Conservation (phyloP, 1,140 invertebrate genomes). For the Listronotus bonariensis region DNA sequence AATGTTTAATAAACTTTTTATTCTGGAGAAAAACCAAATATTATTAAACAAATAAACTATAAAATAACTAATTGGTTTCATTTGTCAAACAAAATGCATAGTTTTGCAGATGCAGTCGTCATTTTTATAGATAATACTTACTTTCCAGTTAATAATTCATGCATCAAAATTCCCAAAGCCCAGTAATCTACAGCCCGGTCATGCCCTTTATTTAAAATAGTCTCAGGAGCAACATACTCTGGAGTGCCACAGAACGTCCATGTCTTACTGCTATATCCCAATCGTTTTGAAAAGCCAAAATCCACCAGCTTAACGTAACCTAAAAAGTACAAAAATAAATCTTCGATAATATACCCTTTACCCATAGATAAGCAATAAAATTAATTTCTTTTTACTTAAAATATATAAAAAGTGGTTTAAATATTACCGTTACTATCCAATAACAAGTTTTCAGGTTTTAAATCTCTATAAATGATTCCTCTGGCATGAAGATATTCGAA, state of each 20-base stretch:
- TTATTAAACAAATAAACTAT: too few relatives aligned
- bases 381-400: too few relatives aligned
- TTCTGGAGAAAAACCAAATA: too few relatives aligned
- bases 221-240: conserved; percentile 74
- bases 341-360: too few relatives aligned
- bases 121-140: too few relatives aligned
- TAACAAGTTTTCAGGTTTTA: conserved; percentile 83
- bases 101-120: too few relatives aligned
- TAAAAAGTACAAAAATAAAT: conserved; percentile 4
- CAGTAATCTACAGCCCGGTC: conserved; percentile 81
- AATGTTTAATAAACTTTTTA: too few relatives aligned
- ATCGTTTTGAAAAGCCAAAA: conserved; percentile 86
- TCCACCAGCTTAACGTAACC: conserved; percentile 80
- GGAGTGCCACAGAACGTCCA: conserved; percentile 91
- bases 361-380: too few relatives aligned
- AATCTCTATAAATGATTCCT: conserved; percentile 78
- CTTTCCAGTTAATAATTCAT: conserved; percentile 75
- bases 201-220: conserved; percentile 75
- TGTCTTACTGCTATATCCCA: conserved; percentile 76
- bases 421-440: conserved; percentile 68
- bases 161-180: conserved; percentile 80
- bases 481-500: conserved; percentile 76
- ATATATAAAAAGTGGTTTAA: too few relatives aligned
- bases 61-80: too few relatives aligned
- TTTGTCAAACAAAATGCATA: too few relatives aligned